Evolutionary conservation across 2,888 invertebrate genomes (phyloP).

Genomic region (Taenaris catops): DNA sequence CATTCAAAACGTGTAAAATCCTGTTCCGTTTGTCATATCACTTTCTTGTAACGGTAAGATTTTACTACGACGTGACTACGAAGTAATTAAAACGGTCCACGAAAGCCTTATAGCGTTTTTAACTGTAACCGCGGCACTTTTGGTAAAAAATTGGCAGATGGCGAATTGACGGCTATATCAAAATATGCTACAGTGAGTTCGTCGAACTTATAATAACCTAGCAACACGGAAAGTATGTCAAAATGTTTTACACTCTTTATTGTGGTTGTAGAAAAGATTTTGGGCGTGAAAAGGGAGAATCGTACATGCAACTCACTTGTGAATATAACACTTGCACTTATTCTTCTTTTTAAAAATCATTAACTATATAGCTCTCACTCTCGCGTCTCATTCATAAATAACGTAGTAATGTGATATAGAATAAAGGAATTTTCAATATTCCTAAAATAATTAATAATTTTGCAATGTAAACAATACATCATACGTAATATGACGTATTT

Average conservation of each 20-base stretch:
- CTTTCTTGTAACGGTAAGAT: slow-evolving; percentile 67
- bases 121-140: slow-evolving; percentile 58
- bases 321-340: too few relatives aligned
- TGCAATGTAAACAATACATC: too few relatives aligned
- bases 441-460: too few relatives aligned
- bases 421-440: too few relatives aligned
- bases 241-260: slow-evolving; percentile 14
- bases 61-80: slow-evolving; percentile 64
- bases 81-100: slow-evolving; percentile 74
- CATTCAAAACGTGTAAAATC: slow-evolving; percentile 10
- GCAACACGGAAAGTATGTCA: slow-evolving; percentile 23
- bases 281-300: too few relatives aligned
- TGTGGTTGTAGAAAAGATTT: slow-evolving; percentile 2
- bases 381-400: too few relatives aligned
- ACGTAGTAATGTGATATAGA: too few relatives aligned
- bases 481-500: too few relatives aligned
- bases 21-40: slow-evolving; percentile 38
- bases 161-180: slow-evolving; percentile 68
- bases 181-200: slow-evolving; percentile 43
- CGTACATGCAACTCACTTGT: too few relatives aligned
- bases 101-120: slow-evolving; percentile 51
- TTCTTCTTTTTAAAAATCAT: too few relatives aligned
- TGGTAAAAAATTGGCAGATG: slow-evolving; percentile 47
- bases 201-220: slow-evolving; percentile 34
- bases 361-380: too few relatives aligned